phyloP scores from a whole-genome alignment of 2,888 invertebrate genomes.

The Scaptomyza flava region DNA sequence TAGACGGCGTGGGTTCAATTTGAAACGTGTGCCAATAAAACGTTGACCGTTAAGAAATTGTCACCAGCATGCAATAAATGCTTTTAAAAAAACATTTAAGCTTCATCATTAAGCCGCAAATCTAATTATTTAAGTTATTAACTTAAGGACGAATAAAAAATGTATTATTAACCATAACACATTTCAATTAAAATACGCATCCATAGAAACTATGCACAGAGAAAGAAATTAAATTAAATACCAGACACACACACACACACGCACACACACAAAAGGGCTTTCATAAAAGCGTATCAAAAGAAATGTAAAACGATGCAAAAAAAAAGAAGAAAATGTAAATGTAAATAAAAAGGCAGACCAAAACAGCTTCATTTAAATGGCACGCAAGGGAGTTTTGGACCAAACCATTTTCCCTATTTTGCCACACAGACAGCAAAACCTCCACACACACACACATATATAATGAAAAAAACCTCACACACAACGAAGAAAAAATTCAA shows the following conservation, averaged over 20 bases:
- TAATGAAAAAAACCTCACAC: constrained; percentile 75
- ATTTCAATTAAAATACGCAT: constrained; percentile 36
- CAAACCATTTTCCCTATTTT: constrained; percentile 17
- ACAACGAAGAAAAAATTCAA: constrained; percentile 18
- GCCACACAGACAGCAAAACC: constrained; percentile 21
- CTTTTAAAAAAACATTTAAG: not conserved
- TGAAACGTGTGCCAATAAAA: constrained; percentile 25
- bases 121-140: not conserved
- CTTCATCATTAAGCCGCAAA: not conserved
- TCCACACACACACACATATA: constrained; percentile 7
- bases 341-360: constrained; percentile 9
- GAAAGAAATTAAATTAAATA: constrained; percentile 62
- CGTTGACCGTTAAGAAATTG: constrained; percentile 3
- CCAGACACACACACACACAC: constrained; percentile 53
- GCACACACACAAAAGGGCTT: constrained; percentile 5
- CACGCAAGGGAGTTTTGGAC: constrained; percentile 62
- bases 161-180: constrained; percentile 7
- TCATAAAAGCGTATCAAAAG: constrained; percentile 25
- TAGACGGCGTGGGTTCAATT: constrained; percentile 32
- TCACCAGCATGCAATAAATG: not conserved
- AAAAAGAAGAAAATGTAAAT: not conserved
- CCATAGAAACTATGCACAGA: constrained; percentile 57
- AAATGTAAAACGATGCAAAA: not conserved
- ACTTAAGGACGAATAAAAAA: not conserved
- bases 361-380: constrained; percentile 79